A percentile compares a stretch with the other conserved stretches of the same genome.
Conservation (phyloP, 2,797 vertebrate species). For the Furcifer pardalis region DNA sequence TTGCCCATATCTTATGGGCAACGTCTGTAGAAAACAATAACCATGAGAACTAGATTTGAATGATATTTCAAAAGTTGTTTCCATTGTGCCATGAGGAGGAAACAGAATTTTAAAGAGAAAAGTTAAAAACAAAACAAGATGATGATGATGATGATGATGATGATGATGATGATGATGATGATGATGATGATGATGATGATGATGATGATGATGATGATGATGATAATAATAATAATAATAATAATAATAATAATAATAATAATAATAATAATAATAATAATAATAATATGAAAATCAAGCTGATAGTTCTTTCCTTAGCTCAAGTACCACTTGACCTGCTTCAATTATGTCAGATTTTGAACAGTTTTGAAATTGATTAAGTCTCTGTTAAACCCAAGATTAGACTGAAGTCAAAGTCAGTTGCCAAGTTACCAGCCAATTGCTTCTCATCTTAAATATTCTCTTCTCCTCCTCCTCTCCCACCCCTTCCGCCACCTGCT, state of each 20-base stretch:
- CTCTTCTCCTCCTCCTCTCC: slow-evolving; percentile 29
- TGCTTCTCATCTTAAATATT: slow-evolving; percentile 1
- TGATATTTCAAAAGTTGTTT: not conserved
- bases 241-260: too few species aligned
- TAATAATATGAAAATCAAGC: too few species aligned
- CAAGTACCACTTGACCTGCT: not conserved
- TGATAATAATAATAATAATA: too few species aligned
- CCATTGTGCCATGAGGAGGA: not conserved
- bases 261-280: not conserved
- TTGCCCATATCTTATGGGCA: not conserved
- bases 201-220: too few species aligned
- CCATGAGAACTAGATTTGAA: too few species aligned
- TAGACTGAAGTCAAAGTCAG: slow-evolving; percentile 37
- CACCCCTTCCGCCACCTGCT: not conserved
- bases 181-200: too few species aligned
- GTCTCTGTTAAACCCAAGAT: fast-evolving
- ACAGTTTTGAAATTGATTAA: not conserved
- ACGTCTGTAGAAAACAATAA: too few species aligned
- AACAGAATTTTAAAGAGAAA: too few species aligned
- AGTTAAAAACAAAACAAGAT: not conserved
- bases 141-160: too few species aligned
- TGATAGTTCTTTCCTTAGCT: not conserved
- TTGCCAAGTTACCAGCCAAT: slow-evolving; percentile 28
- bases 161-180: too few species aligned
- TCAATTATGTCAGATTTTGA: not conserved